These are phyloP conservation scores for Bombycilla garrulus DNA, from an alignment of 2,113 vertebrate species.

Conservation along the genomic window DNA sequence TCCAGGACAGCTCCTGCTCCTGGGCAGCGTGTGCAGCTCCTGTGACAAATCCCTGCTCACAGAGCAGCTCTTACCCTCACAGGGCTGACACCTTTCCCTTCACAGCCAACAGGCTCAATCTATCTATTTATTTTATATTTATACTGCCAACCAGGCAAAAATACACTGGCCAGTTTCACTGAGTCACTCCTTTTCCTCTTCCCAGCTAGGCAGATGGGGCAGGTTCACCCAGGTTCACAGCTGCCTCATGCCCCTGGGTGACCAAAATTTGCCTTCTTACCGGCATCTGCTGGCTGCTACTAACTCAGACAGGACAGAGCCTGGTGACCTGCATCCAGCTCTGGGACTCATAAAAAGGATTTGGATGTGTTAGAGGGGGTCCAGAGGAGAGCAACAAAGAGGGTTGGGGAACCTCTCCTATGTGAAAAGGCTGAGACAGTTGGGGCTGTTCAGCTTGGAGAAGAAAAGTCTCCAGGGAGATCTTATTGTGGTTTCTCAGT, in stretches of 20 bases:
- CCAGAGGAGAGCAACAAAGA: neutral
- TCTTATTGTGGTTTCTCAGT: neutral
- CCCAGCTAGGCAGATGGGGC: neutral
- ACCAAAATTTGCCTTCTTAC: neutral
- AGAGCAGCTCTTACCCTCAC: neutral
- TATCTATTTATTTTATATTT: neutral
- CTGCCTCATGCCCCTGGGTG: neutral
- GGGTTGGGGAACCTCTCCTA: accelerated
- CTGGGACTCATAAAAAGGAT: neutral
- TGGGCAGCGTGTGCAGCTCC: neutral
- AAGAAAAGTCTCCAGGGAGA: neutral
- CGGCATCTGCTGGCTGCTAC: neutral
- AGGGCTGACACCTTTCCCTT: neutral
- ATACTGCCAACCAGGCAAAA: neutral
- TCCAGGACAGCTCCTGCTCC: neutral
- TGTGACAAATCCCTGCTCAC: neutral
- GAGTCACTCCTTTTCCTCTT: neutral
- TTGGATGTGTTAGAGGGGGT: neutral
- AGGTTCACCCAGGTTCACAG: neutral
- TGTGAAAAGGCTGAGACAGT: neutral
- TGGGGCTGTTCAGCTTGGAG: neutral
- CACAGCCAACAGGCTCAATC: neutral
- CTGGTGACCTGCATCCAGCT: neutral
- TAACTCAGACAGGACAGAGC: neutral
- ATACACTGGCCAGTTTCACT: neutral